Base-by-base conservation (phyloP, 1,140 invertebrate genomes). In the Pogonomyrmex californicus region DNA sequence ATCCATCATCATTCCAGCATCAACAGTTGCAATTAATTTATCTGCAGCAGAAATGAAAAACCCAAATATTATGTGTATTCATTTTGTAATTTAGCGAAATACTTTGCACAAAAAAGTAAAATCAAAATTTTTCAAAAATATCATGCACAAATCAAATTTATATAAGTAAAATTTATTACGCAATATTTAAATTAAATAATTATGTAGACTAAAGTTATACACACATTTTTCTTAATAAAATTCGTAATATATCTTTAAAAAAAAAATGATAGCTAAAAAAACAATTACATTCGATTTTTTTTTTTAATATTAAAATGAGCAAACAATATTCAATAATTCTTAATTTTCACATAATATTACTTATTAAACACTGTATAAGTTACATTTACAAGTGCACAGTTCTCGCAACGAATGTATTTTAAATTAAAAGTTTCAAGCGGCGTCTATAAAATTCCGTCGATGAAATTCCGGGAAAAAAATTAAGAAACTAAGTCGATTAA, bases 401-500 rank as follows among this genome's bases (percentile, higher is more conserved):
- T 58, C 10, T 38, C 38, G 6, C 10, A 10, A 12, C 9, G 23
- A 17, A 68, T 30, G 49, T 68, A 49, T n/a, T 1, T 65, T 47
- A 49, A 65, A 78, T 78, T 65, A 65, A 78, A 60, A 65, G 41
- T 44, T 78, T 78, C 30, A n/a, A 78, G 44, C 60, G 41, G 41
- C 58, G 47, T 33, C 23, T 58, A 41, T 38, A 75, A 75, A 62
- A 17, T 41, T 60, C 51, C 62, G 62, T 66, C 62, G 62, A 38
- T 23, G 33, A 4, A 36, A 68, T 36, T 5, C 36, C 49, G 14
- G 23, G 0, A 23, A 71, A 70, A 81, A 81, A 81, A 81, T 56
- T 54, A 70, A 81, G 47, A 30, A 71, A 56, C 47, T 54, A 54
- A 58, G 23, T 30, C 54, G 66, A 83, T 83, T 83, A 73, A 47